Conservation (phyloP, 2,888 invertebrate species). For the Hipparchia sbordonii region DNA sequence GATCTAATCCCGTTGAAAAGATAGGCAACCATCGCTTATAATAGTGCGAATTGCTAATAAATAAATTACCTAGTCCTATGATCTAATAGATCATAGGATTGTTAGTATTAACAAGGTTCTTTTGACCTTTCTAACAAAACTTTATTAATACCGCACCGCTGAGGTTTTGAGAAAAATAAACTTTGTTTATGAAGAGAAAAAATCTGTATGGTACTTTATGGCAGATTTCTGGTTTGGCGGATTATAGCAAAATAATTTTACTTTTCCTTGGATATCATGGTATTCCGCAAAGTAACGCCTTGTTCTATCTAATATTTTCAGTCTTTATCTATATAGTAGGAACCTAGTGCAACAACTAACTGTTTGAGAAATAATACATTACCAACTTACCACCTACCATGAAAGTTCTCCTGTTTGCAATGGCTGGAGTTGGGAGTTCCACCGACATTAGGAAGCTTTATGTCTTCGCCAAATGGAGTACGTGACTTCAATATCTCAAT, state of each 20-base stretch:
- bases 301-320: no score
- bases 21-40: no score
- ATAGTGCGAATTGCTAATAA: no score
- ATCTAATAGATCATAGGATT: no score
- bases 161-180: slow-evolving; percentile 78
- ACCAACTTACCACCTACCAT: slow-evolving; percentile 26
- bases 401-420: slow-evolving; percentile 53
- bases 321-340: no score
- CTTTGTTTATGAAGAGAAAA: slow-evolving; percentile 82
- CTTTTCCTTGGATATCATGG: no score
- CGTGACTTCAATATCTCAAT: slow-evolving; percentile 66
- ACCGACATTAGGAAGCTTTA: slow-evolving; percentile 70
- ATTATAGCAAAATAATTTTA: no score
- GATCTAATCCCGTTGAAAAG: no score
- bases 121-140: slow-evolving; percentile 73
- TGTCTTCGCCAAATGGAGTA: slow-evolving; percentile 65
- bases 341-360: not conserved
- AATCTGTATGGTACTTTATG: no score
- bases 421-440: slow-evolving; percentile 70
- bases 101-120: slow-evolving; percentile 78
- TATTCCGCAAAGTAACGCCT: no score
- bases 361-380: slow-evolving; percentile 37
- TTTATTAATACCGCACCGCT: slow-evolving; percentile 80
- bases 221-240: no score
- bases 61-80: no score